Conservation (phyloP, 1,140 invertebrate species). For the Pogonomyrmex barbatus region DNA sequence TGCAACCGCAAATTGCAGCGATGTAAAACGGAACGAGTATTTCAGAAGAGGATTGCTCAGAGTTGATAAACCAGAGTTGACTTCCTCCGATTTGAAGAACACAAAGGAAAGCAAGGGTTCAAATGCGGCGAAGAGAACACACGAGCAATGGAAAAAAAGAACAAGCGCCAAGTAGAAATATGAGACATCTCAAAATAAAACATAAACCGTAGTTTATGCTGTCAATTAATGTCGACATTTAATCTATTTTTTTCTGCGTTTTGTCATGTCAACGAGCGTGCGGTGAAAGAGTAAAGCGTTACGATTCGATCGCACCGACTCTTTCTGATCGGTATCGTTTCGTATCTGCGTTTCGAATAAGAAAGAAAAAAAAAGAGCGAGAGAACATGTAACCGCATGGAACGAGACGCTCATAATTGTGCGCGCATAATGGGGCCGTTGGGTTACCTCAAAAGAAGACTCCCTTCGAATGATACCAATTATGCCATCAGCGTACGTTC, state of each 20-base stretch:
- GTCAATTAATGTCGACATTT: too few species aligned
- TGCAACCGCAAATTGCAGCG: not conserved
- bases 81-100: not conserved
- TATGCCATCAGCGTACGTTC: conserved; percentile 78
- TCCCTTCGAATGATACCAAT: conserved; percentile 81
- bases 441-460: conserved; percentile 81
- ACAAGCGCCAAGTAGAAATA: not conserved
- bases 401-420: conserved; percentile 35
- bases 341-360: not conserved
- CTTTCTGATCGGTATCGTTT: conserved; percentile 19
- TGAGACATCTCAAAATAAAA: not conserved
- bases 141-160: not conserved
- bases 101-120: not conserved
- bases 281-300: not conserved
- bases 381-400: conserved; percentile 1
- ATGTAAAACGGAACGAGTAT: conserved; percentile 5
- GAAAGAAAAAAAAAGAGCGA: not conserved
- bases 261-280: not conserved
- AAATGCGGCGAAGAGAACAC: not conserved
- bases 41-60: not conserved
- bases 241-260: not conserved
- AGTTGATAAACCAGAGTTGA: not conserved
- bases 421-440: conserved; percentile 44
- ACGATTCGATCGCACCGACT: not conserved
- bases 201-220: not conserved